Evolutionary conservation across 2,113 vertebrate species (phyloP).

Genomic region (Scytalopus superciliaris): DNA sequence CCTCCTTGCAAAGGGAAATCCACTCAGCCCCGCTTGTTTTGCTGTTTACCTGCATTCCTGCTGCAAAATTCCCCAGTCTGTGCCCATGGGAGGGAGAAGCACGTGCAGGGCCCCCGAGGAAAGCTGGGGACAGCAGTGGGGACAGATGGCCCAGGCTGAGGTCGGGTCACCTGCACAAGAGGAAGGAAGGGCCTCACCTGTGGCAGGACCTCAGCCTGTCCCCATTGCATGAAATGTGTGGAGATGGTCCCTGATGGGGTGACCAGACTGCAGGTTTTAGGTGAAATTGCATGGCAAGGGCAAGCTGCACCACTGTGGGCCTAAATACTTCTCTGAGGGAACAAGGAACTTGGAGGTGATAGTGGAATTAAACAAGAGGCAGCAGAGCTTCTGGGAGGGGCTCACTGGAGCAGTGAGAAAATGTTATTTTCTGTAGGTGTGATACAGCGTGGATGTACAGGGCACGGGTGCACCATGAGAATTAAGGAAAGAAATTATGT

Average conservation of each 20-base stretch:
- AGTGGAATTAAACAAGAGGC: neutral
- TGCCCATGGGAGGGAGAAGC: neutral
- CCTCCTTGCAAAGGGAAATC: neutral
- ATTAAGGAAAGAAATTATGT: neutral
- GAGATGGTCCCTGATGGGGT: neutral
- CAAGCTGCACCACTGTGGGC: neutral
- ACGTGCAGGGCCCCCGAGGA: accelerated
- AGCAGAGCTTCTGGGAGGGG: neutral
- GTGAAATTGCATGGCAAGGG: neutral
- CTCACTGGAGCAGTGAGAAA: neutral
- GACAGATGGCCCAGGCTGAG: neutral
- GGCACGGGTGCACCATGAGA: neutral
- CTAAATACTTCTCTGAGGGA: neutral
- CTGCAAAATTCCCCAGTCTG: accelerated
- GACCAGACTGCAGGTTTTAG: neutral
- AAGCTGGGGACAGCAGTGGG: neutral
- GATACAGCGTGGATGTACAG: accelerated
- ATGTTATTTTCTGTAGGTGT: neutral
- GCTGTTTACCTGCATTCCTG: neutral
- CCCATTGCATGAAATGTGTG: neutral
- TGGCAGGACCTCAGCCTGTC: neutral
- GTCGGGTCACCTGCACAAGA: neutral
- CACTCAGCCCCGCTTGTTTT: neutral
- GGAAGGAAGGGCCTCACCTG: neutral
- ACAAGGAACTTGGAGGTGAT: neutral